phyloP scores from a whole-genome alignment of 2,797 vertebrate genomes.

The Rachycentron canadum region DNA sequence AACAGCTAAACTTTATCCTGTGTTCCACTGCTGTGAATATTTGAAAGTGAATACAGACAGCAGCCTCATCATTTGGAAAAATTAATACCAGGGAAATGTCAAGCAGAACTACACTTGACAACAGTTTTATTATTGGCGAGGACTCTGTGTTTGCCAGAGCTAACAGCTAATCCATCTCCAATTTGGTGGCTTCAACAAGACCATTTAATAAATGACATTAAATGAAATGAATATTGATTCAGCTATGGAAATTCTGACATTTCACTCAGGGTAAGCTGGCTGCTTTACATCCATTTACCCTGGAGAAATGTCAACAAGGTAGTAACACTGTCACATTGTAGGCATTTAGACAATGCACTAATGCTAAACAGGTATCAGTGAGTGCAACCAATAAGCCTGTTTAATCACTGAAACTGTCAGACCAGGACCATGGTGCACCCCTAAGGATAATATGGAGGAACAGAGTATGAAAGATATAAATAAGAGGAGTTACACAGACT shows the following conservation, averaged over 20 bases:
- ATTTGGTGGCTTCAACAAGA: conserved; percentile 15
- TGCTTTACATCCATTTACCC: not conserved
- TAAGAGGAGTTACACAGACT: not conserved
- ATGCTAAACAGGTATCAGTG: not conserved
- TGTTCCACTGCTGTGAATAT: not conserved
- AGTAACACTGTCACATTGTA: not conserved
- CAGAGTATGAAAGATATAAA: not conserved
- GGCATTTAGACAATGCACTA: not conserved
- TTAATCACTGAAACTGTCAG: not conserved
- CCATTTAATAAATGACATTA: conserved; percentile 5
- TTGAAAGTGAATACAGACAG: not conserved
- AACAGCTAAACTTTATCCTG: not conserved
- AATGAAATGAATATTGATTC: conserved; percentile 40
- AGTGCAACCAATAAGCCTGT: not conserved
- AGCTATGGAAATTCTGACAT: not conserved
- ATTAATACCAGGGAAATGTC: not conserved
- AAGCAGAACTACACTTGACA: not conserved
- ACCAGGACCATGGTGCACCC: not conserved
- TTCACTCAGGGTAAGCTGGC: conserved; percentile 1
- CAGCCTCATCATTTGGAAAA: conserved; percentile 5
- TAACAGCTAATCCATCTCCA: conserved; percentile 36
- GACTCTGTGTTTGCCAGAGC: not conserved
- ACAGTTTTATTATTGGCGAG: not conserved
- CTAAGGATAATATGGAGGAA: not conserved
- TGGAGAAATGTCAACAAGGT: not conserved